These are phyloP conservation scores for Apotomis capreana DNA, from an alignment of 2,888 invertebrate genomes.

Conservation along the genomic window DNA sequence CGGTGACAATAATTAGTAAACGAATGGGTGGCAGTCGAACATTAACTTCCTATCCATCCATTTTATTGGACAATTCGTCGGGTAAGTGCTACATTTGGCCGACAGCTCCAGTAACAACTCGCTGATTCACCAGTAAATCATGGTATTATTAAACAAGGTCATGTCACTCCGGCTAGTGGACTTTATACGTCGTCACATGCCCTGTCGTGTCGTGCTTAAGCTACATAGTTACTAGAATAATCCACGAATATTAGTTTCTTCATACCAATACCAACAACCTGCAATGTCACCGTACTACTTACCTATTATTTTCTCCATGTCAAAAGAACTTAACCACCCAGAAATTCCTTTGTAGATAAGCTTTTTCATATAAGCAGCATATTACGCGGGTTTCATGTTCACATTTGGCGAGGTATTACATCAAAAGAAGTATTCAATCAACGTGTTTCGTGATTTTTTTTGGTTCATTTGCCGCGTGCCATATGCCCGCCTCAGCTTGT, in stretches of 20 bases:
- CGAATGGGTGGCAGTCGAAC: too few species aligned
- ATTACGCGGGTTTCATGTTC: slow-evolving; percentile 62
- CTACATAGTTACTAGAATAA: neutral
- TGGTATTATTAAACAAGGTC: too few species aligned
- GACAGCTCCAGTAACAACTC: too few species aligned
- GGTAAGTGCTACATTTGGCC: too few species aligned
- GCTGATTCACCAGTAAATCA: too few species aligned
- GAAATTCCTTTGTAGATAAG: neutral
- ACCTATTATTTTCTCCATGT: neutral
- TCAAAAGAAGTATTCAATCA: slow-evolving; percentile 73
- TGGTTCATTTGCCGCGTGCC: slow-evolving; percentile 73
- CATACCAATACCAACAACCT: neutral
- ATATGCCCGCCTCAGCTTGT: slow-evolving; percentile 58
- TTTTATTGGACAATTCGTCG: too few species aligned
- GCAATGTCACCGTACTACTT: slow-evolving; percentile 8
- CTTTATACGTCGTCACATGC: too few species aligned
- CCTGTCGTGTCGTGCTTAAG: too few species aligned
- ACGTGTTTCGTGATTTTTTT: slow-evolving; percentile 64
- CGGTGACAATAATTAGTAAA: too few species aligned
- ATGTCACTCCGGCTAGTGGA: too few species aligned
- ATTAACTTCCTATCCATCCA: too few species aligned
- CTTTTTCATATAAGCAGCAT: neutral
- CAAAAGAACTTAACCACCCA: neutral
- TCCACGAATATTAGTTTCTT: neutral
- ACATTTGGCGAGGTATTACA: slow-evolving; percentile 60